Evolutionary conservation across 2,797 vertebrate genomes (phyloP).

Genomic region (Alosa sapidissima): DNA sequence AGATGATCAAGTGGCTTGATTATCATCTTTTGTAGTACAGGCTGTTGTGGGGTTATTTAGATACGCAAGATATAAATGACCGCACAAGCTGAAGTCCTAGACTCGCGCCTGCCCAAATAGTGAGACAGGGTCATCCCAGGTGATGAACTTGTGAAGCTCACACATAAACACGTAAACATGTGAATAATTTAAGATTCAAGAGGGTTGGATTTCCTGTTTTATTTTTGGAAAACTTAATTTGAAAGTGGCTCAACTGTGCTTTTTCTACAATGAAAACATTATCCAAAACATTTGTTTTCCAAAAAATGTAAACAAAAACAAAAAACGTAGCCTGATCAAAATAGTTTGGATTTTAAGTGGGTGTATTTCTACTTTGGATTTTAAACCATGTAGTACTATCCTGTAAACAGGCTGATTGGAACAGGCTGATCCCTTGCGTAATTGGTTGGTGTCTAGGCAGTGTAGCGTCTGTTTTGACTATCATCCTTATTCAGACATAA

Average conservation of each 20-base stretch:
- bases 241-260: neutral
- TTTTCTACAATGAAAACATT: neutral
- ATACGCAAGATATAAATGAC: neutral
- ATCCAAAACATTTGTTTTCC: neutral
- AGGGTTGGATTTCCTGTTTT: neutral
- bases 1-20: neutral
- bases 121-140: neutral
- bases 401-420: neutral
- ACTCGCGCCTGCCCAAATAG: neutral
- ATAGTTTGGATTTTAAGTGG: too few species aligned
- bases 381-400: neutral
- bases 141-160: neutral
- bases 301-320: too few species aligned
- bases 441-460: neutral
- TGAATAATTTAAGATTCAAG: neutral
- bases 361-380: neutral
- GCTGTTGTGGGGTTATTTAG: neutral
- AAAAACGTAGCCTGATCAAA: too few species aligned
- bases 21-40: too few species aligned
- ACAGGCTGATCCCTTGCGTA: neutral
- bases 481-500: neutral
- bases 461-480: neutral
- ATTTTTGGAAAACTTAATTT: neutral
- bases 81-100: neutral
- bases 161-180: neutral